A percentile compares a stretch with the other conserved stretches of the same genome.
These are phyloP conservation scores for Gnathonemus longibarbis DNA, from an alignment of 2,113 vertebrate genomes.

Conservation along the genomic window DNA sequence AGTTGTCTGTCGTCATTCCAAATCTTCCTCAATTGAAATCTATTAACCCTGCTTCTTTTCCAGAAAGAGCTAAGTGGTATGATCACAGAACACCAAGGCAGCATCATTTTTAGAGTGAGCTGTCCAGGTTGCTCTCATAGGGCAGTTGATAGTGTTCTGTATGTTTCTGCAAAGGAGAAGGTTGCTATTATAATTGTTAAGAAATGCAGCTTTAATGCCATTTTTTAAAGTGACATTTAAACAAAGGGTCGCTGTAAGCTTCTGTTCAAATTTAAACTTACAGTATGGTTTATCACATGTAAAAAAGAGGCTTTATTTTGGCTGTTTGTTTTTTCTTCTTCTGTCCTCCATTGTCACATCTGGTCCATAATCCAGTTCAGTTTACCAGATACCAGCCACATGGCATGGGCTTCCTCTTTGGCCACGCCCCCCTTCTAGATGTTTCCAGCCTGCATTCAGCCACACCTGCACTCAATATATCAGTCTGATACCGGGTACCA, in stretches of 20 bases:
- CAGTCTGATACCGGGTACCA: not conserved
- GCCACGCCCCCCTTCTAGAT: not conserved
- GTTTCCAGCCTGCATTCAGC: not conserved
- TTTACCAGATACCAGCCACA: not conserved
- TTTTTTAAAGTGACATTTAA: not conserved
- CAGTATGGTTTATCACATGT: not conserved
- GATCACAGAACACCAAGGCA: not conserved
- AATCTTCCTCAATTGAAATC: not conserved
- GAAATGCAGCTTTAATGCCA: not conserved
- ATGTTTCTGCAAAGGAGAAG: not conserved
- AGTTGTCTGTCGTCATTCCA: not conserved
- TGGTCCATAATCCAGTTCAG: not conserved
- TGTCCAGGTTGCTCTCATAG: not conserved
- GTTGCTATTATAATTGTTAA: conserved; percentile 16
- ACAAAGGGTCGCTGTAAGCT: not conserved
- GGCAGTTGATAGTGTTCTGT: not conserved
- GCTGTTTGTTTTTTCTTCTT: not conserved
- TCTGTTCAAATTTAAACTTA: not conserved
- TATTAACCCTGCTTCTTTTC: not conserved
- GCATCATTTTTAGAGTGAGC: not conserved
- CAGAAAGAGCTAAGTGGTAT: not conserved
- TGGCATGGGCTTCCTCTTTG: not conserved
- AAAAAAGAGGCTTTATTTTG: not conserved
- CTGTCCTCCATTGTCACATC: not conserved
- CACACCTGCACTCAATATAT: not conserved